Conservation (phyloP, 2,797 vertebrate species). For the Ambastaia sidthimunki region DNA sequence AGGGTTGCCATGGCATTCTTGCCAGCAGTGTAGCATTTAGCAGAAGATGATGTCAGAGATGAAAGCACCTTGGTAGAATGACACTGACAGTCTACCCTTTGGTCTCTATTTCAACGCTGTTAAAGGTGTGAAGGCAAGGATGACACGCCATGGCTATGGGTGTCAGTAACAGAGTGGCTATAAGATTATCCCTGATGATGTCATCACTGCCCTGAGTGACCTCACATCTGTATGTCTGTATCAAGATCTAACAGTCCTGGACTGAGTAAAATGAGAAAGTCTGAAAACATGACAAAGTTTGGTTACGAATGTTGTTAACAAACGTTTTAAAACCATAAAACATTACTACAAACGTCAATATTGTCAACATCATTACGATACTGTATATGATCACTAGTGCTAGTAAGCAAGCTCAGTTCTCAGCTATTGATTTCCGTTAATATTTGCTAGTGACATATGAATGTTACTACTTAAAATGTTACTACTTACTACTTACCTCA, state of each 20-base stretch:
- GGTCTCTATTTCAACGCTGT: neutral
- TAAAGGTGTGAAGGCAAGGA: slow-evolving; percentile 8
- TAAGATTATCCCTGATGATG: neutral
- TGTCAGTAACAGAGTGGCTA: slow-evolving; percentile 4
- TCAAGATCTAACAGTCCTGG: neutral
- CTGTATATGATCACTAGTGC: neutral
- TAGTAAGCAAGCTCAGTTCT: neutral
- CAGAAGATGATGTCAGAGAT: slow-evolving; percentile 22
- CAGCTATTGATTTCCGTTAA: neutral
- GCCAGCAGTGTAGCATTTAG: slow-evolving; percentile 13
- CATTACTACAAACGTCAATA: no score
- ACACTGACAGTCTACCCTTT: neutral
- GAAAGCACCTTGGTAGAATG: slow-evolving; percentile 7
- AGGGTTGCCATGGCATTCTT: slow-evolving; percentile 52
- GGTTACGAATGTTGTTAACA: neutral
- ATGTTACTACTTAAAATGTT: no score
- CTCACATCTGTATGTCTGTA: neutral
- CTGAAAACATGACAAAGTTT: neutral
- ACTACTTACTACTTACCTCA: no score
- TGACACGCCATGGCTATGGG: neutral
- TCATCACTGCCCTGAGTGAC: neutral
- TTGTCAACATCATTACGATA: neutral
- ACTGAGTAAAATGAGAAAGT: neutral
- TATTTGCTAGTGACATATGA: no score
- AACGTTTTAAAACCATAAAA: neutral